Base-by-base conservation (phyloP, 2,888 invertebrate genomes). In the Drosophila rubida region DNA sequence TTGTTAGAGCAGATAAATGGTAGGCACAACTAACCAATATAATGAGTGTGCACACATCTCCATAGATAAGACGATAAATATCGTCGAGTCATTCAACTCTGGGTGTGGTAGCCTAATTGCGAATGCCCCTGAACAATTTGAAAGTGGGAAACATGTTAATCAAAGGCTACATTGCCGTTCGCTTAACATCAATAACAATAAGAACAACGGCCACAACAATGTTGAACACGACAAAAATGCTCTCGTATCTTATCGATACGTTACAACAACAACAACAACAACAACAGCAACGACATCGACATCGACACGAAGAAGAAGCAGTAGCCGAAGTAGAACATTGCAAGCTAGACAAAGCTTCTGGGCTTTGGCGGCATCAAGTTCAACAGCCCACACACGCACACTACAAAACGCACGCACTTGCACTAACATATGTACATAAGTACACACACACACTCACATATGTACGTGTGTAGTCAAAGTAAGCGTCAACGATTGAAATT, bases 291-390 rank as follows among this genome's bases (percentile, higher is more conserved):
- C 13, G 49, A 57, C 11, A 48, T 46, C 25, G 14, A 25, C 32
- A 19, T 14, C 19, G 3, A 19, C 44, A 19, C 13, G 27, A 50
- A 32, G 9, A 27, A 32, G 32, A 11, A 32, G 27, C 27, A 27
- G 9, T 23, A 19, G 42, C 19, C 9, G 11, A 30, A 11, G 30
- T 6, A 37, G 25, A 51, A 25, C 30, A 54, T 45, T 45, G 35
- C 23, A 14, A 45, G 44, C 61, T 39, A 41, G 35, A 2, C 42
- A 25, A 32, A 45, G 67, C 58, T 77, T 58, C 46, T 54, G 13
- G 46, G 75, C 50, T 50, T 69, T 50, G 63, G 48, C 13, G 35
- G 35, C 35, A 6, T 37, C 77, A 71, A 66, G 72, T 76, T 74
- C 73, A 77, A 59, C 62, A 72, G 67, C 62, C 27, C 22, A 25